Evolutionary conservation across 2,888 invertebrate species (phyloP).

Genomic region (Cheilosia soror): DNA sequence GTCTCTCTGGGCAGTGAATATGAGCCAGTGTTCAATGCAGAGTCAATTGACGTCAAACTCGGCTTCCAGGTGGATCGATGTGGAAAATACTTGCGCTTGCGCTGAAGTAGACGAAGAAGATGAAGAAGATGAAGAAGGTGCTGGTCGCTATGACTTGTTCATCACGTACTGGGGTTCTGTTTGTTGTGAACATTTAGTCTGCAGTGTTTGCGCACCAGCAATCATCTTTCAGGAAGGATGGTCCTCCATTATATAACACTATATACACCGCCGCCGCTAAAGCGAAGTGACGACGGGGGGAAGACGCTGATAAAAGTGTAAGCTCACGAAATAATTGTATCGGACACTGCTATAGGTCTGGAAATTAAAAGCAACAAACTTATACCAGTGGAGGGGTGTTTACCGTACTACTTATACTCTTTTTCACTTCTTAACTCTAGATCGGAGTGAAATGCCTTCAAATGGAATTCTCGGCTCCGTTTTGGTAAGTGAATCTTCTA

Average conservation of each 20-base stretch:
- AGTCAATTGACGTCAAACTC: constrained; percentile 61
- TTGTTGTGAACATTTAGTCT: constrained; percentile 67
- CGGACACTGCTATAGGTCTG: constrained; percentile 23
- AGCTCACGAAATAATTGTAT: constrained; percentile 73
- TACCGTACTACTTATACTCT: constrained; percentile 8
- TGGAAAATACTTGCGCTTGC: constrained; percentile 17
- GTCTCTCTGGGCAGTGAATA: constrained; percentile 60
- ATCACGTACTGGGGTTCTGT: constrained; percentile 70
- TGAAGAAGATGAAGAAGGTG: constrained; percentile 56
- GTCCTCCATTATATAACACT: constrained; percentile 69
- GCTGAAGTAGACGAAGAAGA: not conserved
- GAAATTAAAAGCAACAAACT: constrained; percentile 11
- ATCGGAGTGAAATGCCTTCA: not conserved
- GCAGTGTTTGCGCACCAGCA: constrained; percentile 72
- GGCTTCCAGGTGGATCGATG: constrained; percentile 60
- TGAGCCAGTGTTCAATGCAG: constrained; percentile 40
- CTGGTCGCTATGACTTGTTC: constrained; percentile 72
- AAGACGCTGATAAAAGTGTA: constrained; percentile 24
- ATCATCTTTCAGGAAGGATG: constrained; percentile 71
- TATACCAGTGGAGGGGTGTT: not conserved
- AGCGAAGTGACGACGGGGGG: not conserved
- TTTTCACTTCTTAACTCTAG: constrained; percentile 35
- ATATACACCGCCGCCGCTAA: not conserved
- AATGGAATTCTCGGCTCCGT: not conserved
- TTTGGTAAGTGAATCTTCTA: too few relatives aligned